A percentile compares a stretch with the other conserved stretches of the same genome.
These are phyloP conservation scores for Gonatopus flavifemur DNA, from an alignment of 1,140 invertebrate genomes.

Conservation along the genomic window DNA sequence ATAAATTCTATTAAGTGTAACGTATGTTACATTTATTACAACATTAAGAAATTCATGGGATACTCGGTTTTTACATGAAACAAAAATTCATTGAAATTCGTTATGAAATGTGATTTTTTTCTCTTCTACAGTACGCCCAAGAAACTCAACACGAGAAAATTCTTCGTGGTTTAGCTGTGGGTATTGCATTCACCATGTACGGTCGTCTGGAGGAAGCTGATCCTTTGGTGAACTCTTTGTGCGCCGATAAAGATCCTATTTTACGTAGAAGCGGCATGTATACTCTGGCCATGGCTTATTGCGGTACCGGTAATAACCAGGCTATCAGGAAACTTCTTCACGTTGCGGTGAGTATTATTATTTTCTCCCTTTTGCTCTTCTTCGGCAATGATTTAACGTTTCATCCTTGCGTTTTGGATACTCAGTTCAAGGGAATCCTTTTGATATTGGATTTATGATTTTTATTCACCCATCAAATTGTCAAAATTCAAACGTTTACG, in stretches of 20 bases:
- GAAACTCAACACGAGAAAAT: conserved; percentile 99
- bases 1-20: no score
- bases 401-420: no score
- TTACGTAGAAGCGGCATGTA: conserved; percentile 93
- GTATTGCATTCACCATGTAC: conserved; percentile 96
- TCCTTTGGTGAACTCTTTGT: conserved; percentile 84
- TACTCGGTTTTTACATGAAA: no score
- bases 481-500: no score
- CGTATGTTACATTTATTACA: no score
- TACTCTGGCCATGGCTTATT: conserved; percentile 97
- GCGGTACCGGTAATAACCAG: conserved; percentile 95
- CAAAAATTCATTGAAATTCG: background rate
- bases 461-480: no score
- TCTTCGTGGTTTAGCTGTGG: conserved; percentile 89
- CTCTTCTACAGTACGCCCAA: conserved; percentile 66
- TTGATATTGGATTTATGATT: no score
- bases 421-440: no score
- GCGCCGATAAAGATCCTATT: conserved; percentile 85
- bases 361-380: no score
- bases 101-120: background rate
- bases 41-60: no score
- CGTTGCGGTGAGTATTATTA: conserved; percentile 87
- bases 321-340: conserved; percentile 94
- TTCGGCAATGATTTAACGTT: no score
- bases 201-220: conserved; percentile 95